Percentiles rank a stretch among this genome's conserved stretches.
Conservation (phyloP, 1,140 invertebrate species). For the Eumeta japonica region DNA sequence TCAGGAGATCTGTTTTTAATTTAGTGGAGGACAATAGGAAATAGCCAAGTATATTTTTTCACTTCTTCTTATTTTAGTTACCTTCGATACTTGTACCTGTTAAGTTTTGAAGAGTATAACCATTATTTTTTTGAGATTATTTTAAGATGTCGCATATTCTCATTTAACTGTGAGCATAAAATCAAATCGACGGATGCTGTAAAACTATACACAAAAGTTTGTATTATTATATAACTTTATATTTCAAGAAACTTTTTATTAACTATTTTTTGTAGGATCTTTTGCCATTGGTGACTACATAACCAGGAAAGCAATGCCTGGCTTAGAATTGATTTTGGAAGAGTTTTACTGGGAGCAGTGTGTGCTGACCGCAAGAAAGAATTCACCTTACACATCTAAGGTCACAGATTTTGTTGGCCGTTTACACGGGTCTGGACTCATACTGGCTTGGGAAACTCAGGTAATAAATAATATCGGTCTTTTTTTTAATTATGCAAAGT, state of each 20-base stretch:
- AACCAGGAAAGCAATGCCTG: constrained; percentile 47
- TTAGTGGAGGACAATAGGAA: too few relatives aligned
- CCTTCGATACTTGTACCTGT: too few relatives aligned
- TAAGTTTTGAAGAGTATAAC: too few relatives aligned
- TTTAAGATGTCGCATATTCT: constrained; percentile 2
- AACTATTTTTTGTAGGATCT: constrained; percentile 37
- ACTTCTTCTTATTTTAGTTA: too few relatives aligned
- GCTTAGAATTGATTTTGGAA: constrained; percentile 56
- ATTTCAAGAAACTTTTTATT: constrained; percentile 2
- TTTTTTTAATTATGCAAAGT: too few relatives aligned
- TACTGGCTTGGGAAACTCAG: constrained; percentile 52
- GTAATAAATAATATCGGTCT: constrained; percentile 20
- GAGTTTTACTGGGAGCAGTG: constrained; percentile 62
- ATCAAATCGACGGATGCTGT: too few relatives aligned
- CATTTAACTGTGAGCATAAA: not conserved
- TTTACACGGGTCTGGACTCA: constrained; percentile 43
- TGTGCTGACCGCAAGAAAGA: constrained; percentile 59
- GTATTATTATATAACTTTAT: not conserved
- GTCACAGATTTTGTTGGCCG: constrained; percentile 41
- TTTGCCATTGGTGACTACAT: constrained; percentile 61
- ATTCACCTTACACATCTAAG: constrained; percentile 48
- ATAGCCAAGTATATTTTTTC: too few relatives aligned
- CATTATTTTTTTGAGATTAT: too few relatives aligned
- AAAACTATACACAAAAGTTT: constrained; percentile 1
- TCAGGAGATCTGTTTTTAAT: too few relatives aligned